Base-by-base conservation (phyloP, 1,140 invertebrate genomes). In the Aleiodes sp. region DNA sequence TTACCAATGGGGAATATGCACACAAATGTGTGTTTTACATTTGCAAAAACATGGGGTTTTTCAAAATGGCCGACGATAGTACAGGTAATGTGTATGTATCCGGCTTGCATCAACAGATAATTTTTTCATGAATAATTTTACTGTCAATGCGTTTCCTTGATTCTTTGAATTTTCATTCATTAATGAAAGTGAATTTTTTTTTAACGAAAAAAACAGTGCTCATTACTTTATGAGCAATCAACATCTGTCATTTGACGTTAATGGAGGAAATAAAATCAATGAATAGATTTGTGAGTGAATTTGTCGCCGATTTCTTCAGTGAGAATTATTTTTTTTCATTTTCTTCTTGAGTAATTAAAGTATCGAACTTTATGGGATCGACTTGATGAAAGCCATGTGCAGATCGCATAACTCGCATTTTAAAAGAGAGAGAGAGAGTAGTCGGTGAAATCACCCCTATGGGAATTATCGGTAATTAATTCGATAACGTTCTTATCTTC, bases 381-480 rank as follows among this genome's bases (percentile, higher is more conserved):
- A 52, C 21, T 59, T 33, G 28, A 31, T 29, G 28, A 28, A 6
- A 29, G 26, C 56, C 56, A 59, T 59, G 28, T 59, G 56, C 4
- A 29, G 12, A 59, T 59, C 2, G 12, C 2, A 10, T 4, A 14
- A 59, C 26, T 31, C 10, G n/a, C 12, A 10, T 33, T 33, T 7
- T 33, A 33, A 8, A 2, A 8, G 12, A 8, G 31, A 33, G 4
- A 28, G 56, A 28, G 56, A 59, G 28, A 4, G 19, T 33, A 67
- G 28, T 56, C 26, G n/a, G 28, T 28, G 24, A 41, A 75, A 31
- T 65, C 64, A 70, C 68, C 72, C n/a, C 41, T 63, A 73, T 65
- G 21, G 24, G 56, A 14, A 39, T 77, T 70, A 69, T 75, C 72
- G 37, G 62, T 74, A 77, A 77, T 74, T 77, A 73, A 71, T 57